Conservation (phyloP, 2,113 vertebrate genomes). For the Gymnobelideus leadbeateri region DNA sequence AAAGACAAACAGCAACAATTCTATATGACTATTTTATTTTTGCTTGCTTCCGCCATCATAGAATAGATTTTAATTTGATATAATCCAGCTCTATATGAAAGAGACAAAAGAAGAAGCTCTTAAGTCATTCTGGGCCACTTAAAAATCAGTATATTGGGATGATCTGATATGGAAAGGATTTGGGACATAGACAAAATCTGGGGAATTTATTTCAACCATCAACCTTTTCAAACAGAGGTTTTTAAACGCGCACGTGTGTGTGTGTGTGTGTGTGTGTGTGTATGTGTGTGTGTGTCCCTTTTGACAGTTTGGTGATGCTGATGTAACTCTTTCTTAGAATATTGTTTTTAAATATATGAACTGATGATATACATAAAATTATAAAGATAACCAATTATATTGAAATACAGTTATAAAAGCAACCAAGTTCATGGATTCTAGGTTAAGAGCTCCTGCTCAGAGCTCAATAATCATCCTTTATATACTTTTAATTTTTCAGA, state of each 20-base stretch:
- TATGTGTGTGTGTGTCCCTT: background rate
- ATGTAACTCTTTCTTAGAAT: background rate
- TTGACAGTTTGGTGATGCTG: background rate
- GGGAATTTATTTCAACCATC: background rate
- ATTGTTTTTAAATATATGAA: background rate
- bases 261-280: background rate
- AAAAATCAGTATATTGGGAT: background rate
- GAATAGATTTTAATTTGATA: background rate
- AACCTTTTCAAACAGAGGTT: accelerated
- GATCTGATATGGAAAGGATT: background rate
- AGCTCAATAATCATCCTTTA: background rate
- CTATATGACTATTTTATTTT: background rate
- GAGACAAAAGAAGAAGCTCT: background rate
- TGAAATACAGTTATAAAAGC: background rate
- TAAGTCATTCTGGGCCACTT: background rate
- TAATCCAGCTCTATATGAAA: background rate
- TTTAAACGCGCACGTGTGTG: too few relatives aligned
- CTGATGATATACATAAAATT: background rate
- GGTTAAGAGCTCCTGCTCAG: background rate
- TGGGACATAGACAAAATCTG: background rate
- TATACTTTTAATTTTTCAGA: constrained; percentile 75
- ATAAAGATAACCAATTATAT: background rate
- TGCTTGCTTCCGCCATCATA: background rate
- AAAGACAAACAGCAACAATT: background rate
- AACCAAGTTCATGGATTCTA: background rate